phyloP scores from a whole-genome alignment of 53 echinoderm and acorn worm species.

The Pentamera pediparva region DNA sequence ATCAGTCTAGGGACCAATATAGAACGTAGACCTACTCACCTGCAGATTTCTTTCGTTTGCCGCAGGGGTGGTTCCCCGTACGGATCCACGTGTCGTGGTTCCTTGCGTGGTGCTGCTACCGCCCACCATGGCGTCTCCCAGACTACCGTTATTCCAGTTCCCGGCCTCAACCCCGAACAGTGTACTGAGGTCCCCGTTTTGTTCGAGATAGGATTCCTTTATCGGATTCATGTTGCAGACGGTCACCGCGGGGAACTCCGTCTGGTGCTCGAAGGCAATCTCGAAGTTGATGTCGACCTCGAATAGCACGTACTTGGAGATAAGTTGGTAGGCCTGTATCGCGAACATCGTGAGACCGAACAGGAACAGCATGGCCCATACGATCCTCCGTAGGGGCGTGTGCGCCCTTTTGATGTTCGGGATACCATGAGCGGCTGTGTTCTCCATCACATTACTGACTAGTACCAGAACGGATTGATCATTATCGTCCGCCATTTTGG shows the following conservation, averaged over 20 bases:
- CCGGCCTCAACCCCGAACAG: not conserved
- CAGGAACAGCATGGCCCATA: slow-evolving; percentile 54
- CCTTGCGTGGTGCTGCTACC: too few relatives aligned
- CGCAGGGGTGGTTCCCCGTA: too few relatives aligned
- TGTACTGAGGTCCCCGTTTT: not conserved
- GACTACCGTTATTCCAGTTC: too few relatives aligned
- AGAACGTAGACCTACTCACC: too few relatives aligned
- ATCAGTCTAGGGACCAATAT: not conserved
- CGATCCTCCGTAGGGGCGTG: slow-evolving; percentile 22
- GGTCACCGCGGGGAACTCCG: slow-evolving; percentile 66
- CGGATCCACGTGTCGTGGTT: too few relatives aligned
- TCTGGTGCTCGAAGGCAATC: not conserved
- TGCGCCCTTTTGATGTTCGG: slow-evolving; percentile 64
- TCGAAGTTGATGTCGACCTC: slow-evolving; percentile 64
- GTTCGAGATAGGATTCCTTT: not conserved
- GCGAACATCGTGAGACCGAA: slow-evolving; percentile 33
- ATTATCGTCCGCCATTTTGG: not conserved
- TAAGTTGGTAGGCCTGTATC: slow-evolving; percentile 23
- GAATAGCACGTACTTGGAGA: not conserved
- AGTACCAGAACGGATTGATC: slow-evolving; percentile 7
- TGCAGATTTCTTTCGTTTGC: too few relatives aligned
- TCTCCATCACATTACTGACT: slow-evolving; percentile 39
- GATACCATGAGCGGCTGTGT: slow-evolving; percentile 72
- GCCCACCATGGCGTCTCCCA: too few relatives aligned
- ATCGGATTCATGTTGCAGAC: slow-evolving; percentile 75